Conservation (phyloP, 2,113 vertebrate species). For the Malurus elegans region DNA sequence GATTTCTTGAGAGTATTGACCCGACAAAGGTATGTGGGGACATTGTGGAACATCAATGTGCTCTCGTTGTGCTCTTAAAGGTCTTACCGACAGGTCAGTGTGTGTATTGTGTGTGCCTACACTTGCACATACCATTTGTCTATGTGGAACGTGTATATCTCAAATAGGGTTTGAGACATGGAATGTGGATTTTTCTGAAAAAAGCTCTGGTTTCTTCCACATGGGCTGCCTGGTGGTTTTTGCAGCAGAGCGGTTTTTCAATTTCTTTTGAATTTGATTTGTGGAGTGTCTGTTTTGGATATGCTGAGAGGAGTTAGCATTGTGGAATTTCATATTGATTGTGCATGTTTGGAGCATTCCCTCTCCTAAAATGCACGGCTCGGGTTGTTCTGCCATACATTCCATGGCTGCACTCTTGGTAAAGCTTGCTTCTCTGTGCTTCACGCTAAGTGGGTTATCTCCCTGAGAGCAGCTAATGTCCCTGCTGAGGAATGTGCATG, state of each 20-base stretch:
- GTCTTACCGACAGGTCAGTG: background rate
- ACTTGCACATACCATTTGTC: background rate
- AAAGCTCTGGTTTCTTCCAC: background rate
- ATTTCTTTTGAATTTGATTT: background rate
- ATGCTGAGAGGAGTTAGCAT: background rate
- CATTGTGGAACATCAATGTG: accelerated
- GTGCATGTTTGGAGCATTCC: slow-evolving; percentile 9
- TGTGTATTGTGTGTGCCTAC: background rate
- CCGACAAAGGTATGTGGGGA: background rate
- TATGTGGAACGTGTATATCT: background rate
- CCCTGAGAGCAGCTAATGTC: background rate
- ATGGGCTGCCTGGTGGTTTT: background rate
- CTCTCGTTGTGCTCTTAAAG: background rate
- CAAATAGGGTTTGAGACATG: background rate
- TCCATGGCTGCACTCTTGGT: background rate
- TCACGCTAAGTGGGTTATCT: background rate
- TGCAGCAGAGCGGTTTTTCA: background rate
- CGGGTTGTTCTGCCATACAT: background rate
- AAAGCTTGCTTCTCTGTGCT: slow-evolving; percentile 4
- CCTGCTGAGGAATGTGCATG: slow-evolving; percentile 72
- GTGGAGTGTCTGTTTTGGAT: background rate
- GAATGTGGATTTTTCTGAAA: slow-evolving; percentile 3
- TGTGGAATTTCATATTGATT: background rate
- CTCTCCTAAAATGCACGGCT: slow-evolving; percentile 20
- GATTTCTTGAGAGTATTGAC: background rate